Evolutionary conservation across 2,888 invertebrate genomes (phyloP), one percentile per base, ranked within the genome.

Genomic region (Lepidochrysops patricia): DNA sequence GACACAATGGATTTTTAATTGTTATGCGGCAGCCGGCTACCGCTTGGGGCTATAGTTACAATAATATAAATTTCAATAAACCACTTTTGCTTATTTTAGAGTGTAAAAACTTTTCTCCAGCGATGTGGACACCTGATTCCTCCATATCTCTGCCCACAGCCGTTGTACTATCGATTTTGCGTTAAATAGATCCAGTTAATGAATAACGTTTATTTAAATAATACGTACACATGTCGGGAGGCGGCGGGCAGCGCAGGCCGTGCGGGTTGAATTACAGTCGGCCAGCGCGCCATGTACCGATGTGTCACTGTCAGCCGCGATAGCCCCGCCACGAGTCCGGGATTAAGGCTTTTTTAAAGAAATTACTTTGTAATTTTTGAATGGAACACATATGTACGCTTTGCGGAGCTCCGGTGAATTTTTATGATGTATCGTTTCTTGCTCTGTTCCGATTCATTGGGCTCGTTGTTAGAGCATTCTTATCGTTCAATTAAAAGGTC

Each of bases 271-370:
- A 87, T 87, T 86, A 88, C 84, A 88, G 77, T 81, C 73, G 81
- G 85, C 84, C 84, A 78, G 79, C 80, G 81, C 65, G 75, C 79
- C 88, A 70, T 90, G 89, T 89, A 89, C 82, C 88, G 81, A 90
- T 90, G 88, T 87, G 89, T 90, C 89, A 90, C 85, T 89, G 89
- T 89, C 89, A 90, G 72, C 70, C 80, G 77, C 79, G 58, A 58
- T 58, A 79, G 82, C 73, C 76, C 74, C 75, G 75, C 75, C 72
- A 68, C 73, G 74, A 72, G 69, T 71, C 70, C 72, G 68, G 87
- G 87, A 86, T 88, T 88, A 87, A 76, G 74, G 74, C 72, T 71
- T 80, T 85, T 84, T 84, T 78, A 80, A 86, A 85, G 80, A 82
- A 83, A 84, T 84, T 80, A 79, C 76, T 73, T 62, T 63, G 68